phyloP scores from a whole-genome alignment of 2,888 invertebrate species.

The Drosophila testacea region DNA sequence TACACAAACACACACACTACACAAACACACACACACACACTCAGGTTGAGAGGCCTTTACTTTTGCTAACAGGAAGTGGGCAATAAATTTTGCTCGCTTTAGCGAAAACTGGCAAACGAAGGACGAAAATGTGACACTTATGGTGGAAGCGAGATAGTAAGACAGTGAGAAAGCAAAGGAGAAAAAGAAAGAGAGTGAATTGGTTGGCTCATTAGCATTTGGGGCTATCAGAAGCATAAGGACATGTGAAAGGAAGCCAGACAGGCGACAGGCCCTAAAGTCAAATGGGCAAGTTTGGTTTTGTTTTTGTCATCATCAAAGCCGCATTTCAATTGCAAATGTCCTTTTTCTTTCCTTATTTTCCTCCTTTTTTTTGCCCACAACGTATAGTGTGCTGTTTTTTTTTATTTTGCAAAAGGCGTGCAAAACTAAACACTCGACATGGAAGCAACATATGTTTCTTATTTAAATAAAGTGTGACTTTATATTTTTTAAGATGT shows the following conservation, averaged over 20 bases:
- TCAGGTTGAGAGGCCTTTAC: constrained; percentile 36
- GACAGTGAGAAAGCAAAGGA: not conserved
- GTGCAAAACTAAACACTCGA: constrained; percentile 1
- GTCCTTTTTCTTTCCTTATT: constrained; percentile 13
- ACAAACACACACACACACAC: constrained; percentile 14
- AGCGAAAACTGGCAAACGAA: constrained; percentile 49
- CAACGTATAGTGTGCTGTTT: constrained; percentile 5
- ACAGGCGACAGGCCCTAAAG: constrained; percentile 55
- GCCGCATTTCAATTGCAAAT: constrained; percentile 75
- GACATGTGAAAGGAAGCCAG: constrained; percentile 63
- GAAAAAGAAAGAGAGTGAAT: constrained; percentile 8
- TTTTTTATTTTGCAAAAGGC: not conserved
- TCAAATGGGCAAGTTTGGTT: constrained; percentile 47
- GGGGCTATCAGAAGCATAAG: constrained; percentile 68
- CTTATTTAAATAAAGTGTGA: not conserved
- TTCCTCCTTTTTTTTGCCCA: not conserved
- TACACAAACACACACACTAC: constrained; percentile 21
- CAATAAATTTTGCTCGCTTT: constrained; percentile 66
- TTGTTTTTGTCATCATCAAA: constrained; percentile 55
- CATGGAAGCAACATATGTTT: constrained; percentile 22
- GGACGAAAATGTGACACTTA: constrained; percentile 57
- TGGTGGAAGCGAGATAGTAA: constrained; percentile 18
- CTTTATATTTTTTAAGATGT: not conserved
- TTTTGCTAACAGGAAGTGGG: constrained; percentile 66
- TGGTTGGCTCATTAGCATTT: constrained; percentile 73